Evolutionary conservation across 1,140 invertebrate species (phyloP).

Genomic region (Pentalonia nigronervosa): DNA sequence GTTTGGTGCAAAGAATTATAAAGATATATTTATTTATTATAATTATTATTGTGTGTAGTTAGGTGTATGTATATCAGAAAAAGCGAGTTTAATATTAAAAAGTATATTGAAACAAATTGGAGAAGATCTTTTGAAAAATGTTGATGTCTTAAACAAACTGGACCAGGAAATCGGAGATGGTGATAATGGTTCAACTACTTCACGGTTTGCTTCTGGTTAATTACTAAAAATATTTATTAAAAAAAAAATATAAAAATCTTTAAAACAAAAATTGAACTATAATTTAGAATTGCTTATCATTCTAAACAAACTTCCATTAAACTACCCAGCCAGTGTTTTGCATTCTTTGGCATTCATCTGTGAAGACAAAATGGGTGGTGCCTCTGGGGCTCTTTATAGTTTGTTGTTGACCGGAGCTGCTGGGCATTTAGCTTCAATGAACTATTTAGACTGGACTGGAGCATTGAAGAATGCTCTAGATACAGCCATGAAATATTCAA

Average conservation of each 20-base stretch:
- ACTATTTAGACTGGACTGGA: conserved; percentile 65
- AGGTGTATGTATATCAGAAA: conserved; percentile 63
- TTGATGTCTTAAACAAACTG: conserved; percentile 73
- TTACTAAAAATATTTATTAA: background rate
- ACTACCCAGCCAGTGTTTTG: conserved; percentile 66
- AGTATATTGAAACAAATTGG: conserved; percentile 67
- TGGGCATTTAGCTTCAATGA: conserved; percentile 60
- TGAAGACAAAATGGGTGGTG: conserved; percentile 74
- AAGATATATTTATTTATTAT: background rate
- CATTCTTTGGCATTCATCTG: conserved; percentile 69
- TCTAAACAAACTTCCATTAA: conserved; percentile 61
- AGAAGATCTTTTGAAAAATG: conserved; percentile 67
- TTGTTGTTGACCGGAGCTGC: conserved; percentile 73
- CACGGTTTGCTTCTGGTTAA: conserved; percentile 70
- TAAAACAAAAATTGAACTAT: background rate
- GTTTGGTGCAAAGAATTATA: background rate
- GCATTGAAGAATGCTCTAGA: conserved; percentile 68
- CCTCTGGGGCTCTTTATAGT: conserved; percentile 76
- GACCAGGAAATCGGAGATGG: conserved; percentile 83
- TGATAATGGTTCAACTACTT: conserved; percentile 80
- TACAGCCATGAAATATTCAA: conserved; percentile 75
- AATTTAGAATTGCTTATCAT: background rate
- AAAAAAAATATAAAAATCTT: conserved; percentile 60
- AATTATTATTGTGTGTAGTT: conserved; percentile 6
- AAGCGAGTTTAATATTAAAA: conserved; percentile 65